Base-by-base conservation (phyloP, 2,888 invertebrate genomes). In the Osmoderma eremita region DNA sequence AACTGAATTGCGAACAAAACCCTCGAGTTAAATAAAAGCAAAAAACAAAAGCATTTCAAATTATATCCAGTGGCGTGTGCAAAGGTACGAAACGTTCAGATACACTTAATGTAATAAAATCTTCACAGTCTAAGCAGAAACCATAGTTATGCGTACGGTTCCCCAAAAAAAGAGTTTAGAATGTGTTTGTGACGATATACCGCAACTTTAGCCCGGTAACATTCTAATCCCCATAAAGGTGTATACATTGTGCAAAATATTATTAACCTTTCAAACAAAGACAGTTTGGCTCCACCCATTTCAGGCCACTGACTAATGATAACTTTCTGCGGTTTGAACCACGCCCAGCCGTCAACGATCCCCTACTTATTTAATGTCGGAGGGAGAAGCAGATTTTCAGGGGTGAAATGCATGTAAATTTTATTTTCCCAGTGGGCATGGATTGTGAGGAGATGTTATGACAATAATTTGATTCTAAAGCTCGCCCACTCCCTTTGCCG, bases 201-300 rank as follows among this genome's bases (percentile, higher is more conserved):
- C 80, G 79, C 78, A 69, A 65, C 76, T 77, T 79, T 79, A 82
- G 81, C 78, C 77, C 77, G 80, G 83, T 85, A 76, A 77, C 79
- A 79, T 72, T 80, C 79, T 78, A 72, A 75, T 67, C 70, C 70
- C 70, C 71, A 73, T 77, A 82, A 80, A 82, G 87, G 86, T 88
- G 88, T 88, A 86, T 88, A 88, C 87, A 87, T 87, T 88, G 88
- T 87, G 86, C 87, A 87, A 86, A 88, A 88, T 88, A 88, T 88
- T 88, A 88, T 88, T 88, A 88, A 88, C 88, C 86, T 88, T 87
- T 85, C 87, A 85, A 85, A 82, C 82, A 82, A 82, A 81, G 81
- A 79, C 77, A 76, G 73, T 70, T 70, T 75, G 80, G 77, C 80
- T 79, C 81, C 82, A 74, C 83, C 82, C 80, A 75, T 75, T 79